Evolutionary conservation across 2,797 vertebrate species (phyloP), one percentile per base, ranked within the genome.

Genomic region (Crypturellus tataupa): DNA sequence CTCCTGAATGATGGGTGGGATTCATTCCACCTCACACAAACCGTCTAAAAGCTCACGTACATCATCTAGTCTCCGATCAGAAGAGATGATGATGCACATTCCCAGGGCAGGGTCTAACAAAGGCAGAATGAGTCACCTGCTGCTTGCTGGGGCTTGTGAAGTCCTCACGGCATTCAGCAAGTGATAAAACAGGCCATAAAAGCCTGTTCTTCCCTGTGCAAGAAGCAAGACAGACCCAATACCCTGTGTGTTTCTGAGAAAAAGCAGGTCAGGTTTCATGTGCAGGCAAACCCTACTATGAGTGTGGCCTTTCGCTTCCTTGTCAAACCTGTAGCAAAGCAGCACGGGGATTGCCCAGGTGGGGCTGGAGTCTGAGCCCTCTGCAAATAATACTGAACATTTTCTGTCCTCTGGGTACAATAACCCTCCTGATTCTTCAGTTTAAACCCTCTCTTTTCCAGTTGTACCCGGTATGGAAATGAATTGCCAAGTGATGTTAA

Each of bases 131-230:
- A 95, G 69, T 95, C 96, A 95, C 63, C 24, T 1, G 5, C 85
- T 77, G 79, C 96, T 31, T 96, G 95, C 91, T 6, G 65, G 85
- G 91, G 85, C 96, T 85, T 94, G 93, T 6, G 76, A 58, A 71
- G 91, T 85, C 85, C 92, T 92, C 76, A 87, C 75, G 93, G 93
- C 94, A 78, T 2, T 42, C 89, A 65, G 27, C 33, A n/a, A 71
- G 40, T 0, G 2, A 47, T 12, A 27, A 72, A 68, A 70, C 51
- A 37, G 23, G 35, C 59, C 87, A 21, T 15, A 60, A 12, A 78
- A 78, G 37, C 72, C 46, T 10, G 10, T n/a, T 94, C 76, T 65
- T 78, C 62, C 72, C 72, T 2, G 37, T 7, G 39, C 12, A 31
- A 53, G 1, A 0, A 16, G 3, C 5, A 0, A 11, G 39, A 65